A percentile compares a stretch with the other conserved stretches of the same genome.
Evolutionary conservation across 2,797 vertebrate genomes (phyloP).

Genomic region (Sebastes nivosus): DNA sequence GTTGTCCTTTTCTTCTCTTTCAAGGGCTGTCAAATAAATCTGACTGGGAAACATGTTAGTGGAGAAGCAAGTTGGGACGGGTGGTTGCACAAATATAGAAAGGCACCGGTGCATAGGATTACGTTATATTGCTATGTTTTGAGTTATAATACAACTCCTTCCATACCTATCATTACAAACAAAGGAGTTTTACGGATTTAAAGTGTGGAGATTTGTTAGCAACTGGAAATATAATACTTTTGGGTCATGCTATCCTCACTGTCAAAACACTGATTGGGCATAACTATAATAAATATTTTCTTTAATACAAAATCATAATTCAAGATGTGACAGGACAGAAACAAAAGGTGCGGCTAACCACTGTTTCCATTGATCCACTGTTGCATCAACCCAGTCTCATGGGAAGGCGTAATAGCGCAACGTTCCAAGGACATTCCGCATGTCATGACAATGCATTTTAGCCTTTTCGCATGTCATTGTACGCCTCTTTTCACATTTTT

Average conservation of each 20-base stretch:
- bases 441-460: too few species aligned
- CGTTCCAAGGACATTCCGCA: too few species aligned
- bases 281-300: neutral
- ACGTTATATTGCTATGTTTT: neutral
- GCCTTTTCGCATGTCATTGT: too few species aligned
- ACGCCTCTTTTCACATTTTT: neutral
- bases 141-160: neutral
- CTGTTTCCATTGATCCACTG: neutral
- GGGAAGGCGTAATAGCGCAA: too few species aligned
- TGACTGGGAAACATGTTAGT: neutral
- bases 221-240: neutral
- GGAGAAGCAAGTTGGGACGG: neutral
- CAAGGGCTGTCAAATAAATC: neutral
- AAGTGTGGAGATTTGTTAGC: neutral
- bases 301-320: neutral
- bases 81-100: neutral
- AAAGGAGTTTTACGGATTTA: neutral
- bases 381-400: too few species aligned
- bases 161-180: neutral
- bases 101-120: neutral
- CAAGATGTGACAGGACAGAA: neutral
- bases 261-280: neutral
- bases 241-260: neutral
- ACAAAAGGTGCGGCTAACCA: too few species aligned
- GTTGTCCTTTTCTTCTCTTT: neutral